Evolutionary conservation across 2,797 vertebrate genomes (phyloP).

Genomic region (Chaenodraco wilsoni): DNA sequence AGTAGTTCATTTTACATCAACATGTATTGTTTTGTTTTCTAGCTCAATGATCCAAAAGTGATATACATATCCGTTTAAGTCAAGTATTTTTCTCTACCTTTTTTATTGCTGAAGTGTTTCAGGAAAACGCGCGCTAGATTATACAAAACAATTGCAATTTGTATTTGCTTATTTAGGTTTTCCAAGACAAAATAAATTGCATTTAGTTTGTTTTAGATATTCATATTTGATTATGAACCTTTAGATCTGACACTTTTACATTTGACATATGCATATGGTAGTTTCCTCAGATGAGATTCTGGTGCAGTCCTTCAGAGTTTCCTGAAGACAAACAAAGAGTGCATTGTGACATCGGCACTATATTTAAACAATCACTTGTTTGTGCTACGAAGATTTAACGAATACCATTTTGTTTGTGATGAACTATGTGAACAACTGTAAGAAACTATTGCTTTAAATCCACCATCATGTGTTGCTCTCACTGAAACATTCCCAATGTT

Average conservation of each 20-base stretch:
- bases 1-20: neutral
- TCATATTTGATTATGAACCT: neutral
- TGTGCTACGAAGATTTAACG: neutral
- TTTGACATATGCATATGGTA: neutral
- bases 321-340: neutral
- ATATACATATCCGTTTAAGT: neutral
- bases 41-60: neutral
- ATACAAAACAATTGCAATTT: neutral
- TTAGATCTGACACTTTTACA: neutral
- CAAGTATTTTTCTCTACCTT: neutral
- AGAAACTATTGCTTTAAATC: neutral
- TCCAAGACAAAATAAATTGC: neutral
- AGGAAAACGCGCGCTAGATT: neutral
- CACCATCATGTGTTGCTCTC: neutral
- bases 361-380: neutral
- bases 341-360: neutral
- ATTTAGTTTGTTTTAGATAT: neutral
- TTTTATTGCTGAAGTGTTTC: neutral
- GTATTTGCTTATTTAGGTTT: neutral
- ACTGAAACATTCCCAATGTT: neutral
- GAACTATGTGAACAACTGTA: neutral
- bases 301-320: neutral
- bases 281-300: neutral
- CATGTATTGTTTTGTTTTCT: neutral
- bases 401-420: no score